Base-by-base conservation (phyloP, 1,140 invertebrate species). In the Geopemphigus sp. region DNA sequence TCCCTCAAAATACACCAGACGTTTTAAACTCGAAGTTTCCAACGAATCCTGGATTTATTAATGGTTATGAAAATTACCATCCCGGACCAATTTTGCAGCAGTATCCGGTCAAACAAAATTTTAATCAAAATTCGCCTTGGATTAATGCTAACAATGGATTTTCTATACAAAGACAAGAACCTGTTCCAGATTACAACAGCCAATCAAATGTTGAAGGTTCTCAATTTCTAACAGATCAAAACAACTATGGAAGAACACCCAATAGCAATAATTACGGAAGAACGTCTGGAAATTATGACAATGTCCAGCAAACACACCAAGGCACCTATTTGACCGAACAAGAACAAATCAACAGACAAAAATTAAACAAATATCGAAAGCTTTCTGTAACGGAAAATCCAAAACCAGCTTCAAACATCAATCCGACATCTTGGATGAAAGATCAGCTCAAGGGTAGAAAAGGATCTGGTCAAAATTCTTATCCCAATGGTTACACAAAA, bases 371-470 rank as follows among this genome's bases (percentile, higher is more conserved):
- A 22, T 12, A 61, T 63, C 29, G 32, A 39, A 39, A 39, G 32
- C 39, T 54, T 22, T 76, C 11, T 61, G 45, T 78, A 63, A 78
- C 14, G 45, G 39, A 47, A 50, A 47, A 78, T 78, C 26, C 53
- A 72, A 72, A 72, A 29, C 24, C 24, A 54, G 17, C 74, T 63
- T 26, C 74, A 26, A 57, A 45, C 24, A 19, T 78, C 11, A 29
- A 59, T 78, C 74, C 74, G 26, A 78, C 39, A 22, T 63, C 74
- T 78, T 78, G 74, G 74, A 78, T 78, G 8, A n/a, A 24, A 61
- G 57, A 22, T 24, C 57, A 78, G 24, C 57, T 78, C 17, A 78
- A 78, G 17, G 45, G 10, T 17, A 78, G 45, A 63, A 39, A 63
- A 47, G 45, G 39, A 2, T 6, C 22, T 26, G 24, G 15, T n/a